A percentile compares a stretch with the other conserved stretches of the same genome.
These are phyloP conservation scores for Caenorhabditis becei DNA, from an alignment of 2,888 invertebrate genomes.

Conservation along the genomic window DNA sequence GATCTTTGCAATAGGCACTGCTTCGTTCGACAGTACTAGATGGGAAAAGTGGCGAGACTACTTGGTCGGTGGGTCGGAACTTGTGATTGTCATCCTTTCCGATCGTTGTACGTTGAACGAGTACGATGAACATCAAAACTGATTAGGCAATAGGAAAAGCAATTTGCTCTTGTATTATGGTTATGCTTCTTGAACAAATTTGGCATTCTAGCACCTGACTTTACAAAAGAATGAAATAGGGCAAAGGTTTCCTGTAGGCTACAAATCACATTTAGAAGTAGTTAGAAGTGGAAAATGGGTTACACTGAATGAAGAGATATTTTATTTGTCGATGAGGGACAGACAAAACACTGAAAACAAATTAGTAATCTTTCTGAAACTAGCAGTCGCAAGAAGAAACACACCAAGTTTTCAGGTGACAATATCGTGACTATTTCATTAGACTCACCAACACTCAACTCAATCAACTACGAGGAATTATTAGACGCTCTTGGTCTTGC, in stretches of 20 bases:
- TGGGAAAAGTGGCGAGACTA: conserved; percentile 44
- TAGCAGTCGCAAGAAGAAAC: not conserved
- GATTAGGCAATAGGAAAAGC: not conserved
- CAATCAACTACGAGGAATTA: conserved; percentile 49
- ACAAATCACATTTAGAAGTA: conserved; percentile 31
- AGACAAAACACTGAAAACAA: conserved; percentile 12
- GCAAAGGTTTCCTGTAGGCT: conserved; percentile 24
- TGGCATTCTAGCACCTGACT: not conserved
- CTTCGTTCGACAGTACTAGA: conserved; percentile 7
- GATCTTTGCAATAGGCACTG: conserved; percentile 43
- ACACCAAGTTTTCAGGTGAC: conserved; percentile 29
- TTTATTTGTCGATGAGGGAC: not conserved
- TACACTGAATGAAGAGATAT: not conserved
- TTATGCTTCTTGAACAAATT: conserved; percentile 5
- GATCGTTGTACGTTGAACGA: not conserved
- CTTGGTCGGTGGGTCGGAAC: conserved; percentile 43
- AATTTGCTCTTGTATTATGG: not conserved
- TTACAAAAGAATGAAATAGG: not conserved
- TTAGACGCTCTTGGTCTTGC: conserved; percentile 46
- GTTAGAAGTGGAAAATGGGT: conserved; percentile 6
- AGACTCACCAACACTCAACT: conserved; percentile 40
- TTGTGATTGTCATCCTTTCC: conserved; percentile 37
- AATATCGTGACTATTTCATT: conserved; percentile 33
- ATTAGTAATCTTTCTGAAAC: not conserved
- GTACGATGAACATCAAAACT: conserved; percentile 38